Evolutionary conservation across 2,113 vertebrate species (phyloP).

Genomic region (Peromyscus maniculatus): DNA sequence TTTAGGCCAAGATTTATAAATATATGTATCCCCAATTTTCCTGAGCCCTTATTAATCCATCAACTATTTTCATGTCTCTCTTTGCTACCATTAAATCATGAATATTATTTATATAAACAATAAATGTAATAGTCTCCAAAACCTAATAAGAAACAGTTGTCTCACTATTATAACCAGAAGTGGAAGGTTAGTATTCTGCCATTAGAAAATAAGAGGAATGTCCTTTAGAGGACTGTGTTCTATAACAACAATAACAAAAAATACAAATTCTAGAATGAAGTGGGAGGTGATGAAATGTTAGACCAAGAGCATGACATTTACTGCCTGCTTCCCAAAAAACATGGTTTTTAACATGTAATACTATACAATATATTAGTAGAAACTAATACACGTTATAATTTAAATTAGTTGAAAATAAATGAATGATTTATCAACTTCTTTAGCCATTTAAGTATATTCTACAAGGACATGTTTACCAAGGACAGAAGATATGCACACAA

Average conservation of each 20-base stretch:
- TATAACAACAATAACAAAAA: neutral
- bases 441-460: neutral
- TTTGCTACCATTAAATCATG: neutral
- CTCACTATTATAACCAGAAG: constrained; percentile 10
- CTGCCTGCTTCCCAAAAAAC: neutral
- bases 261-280: neutral
- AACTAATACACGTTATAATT: neutral
- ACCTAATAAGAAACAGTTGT: neutral
- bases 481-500: neutral
- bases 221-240: neutral
- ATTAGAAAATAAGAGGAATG: neutral
- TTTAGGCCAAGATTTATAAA: constrained; percentile 24
- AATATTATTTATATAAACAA: constrained; percentile 46
- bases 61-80: neutral
- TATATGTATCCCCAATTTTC: neutral
- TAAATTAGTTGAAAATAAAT: neutral
- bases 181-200: neutral
- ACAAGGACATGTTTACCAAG: neutral
- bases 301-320: neutral
- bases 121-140: constrained; percentile 30
- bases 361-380: neutral
- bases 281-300: neutral
- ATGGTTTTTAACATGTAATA: neutral
- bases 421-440: neutral
- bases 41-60: neutral